These are phyloP conservation scores for Gymnocheta viridis DNA, from an alignment of 2,888 invertebrate species.

Conservation along the genomic window DNA sequence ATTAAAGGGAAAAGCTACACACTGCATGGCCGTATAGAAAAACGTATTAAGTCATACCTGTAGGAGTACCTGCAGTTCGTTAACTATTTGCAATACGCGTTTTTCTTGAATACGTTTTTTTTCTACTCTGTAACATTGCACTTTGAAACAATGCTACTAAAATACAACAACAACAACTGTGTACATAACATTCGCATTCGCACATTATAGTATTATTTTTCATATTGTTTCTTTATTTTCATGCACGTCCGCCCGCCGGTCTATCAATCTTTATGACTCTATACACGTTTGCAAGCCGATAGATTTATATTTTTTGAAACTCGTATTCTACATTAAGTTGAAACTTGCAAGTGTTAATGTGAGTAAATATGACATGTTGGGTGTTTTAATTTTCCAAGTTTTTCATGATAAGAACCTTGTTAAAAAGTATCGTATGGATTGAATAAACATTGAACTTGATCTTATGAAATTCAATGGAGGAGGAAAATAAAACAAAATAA, in stretches of 20 bases:
- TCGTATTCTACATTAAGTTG: constrained; percentile 21
- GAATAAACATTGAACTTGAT: constrained; percentile 70
- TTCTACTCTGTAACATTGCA: constrained; percentile 35
- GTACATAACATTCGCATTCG: constrained; percentile 29
- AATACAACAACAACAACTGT: neutral
- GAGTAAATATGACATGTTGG: constrained; percentile 49
- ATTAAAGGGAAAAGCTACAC: no score
- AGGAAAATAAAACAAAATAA: constrained; percentile 43
- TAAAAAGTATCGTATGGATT: constrained; percentile 63
- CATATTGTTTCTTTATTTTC: constrained; percentile 39
- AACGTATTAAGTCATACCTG: no score
- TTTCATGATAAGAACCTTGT: constrained; percentile 70
- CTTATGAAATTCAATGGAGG: constrained; percentile 61
- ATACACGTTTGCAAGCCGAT: constrained; percentile 18
- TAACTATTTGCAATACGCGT: neutral
- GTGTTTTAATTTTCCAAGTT: constrained; percentile 65
- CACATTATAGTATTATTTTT: constrained; percentile 55
- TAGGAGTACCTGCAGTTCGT: neutral
- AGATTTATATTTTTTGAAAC: constrained; percentile 27
- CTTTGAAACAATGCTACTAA: constrained; percentile 33
- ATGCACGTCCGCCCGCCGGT: constrained; percentile 20
- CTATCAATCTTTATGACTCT: constrained; percentile 3
- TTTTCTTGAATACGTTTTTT: neutral
- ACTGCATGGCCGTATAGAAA: no score
- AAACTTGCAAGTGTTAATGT: constrained; percentile 27